Evolutionary conservation across 1,140 invertebrate species (phyloP), one percentile per base, ranked within the genome.

Genomic region (Eueides isabella): DNA sequence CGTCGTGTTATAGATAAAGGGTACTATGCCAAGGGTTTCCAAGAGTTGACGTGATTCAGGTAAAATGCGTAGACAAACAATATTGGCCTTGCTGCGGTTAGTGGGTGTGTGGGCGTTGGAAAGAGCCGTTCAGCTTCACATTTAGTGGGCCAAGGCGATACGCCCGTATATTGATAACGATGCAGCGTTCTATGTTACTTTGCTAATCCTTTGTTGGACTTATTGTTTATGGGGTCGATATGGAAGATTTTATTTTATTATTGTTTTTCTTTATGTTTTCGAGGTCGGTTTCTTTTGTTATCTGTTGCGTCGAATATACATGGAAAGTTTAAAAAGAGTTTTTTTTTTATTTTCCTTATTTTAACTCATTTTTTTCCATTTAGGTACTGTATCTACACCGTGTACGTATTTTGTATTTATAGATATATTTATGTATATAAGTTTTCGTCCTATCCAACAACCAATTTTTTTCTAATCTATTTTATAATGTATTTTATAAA

Each of bases 161-260:
- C 75, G 81, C 89, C 88, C 90, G 88, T 90, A 90, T 90, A 71
- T 61, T 67, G 90, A 91, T 91, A 90, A 89, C 79, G 80, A 74
- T 80, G 78, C 80, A 86, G 79, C 85, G 85, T 87, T 83, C 79
- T 74, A 48, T 61, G 26, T 55, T 26, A 55, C 48, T 12, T 55
- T 12, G 48, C 48, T 55, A 55, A 55, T 55, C 48, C 48, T 55
- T 55, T 23, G 9, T 55, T 55, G 48, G 19, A 55, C 19, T 55
- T 26, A 26, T 55, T 55, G 48, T 55, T 55, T 55, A 74, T 67
- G 65, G 41, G 72, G 67, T 63, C 62, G 64, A 61, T 29, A 29
- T 67, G 35, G 65, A 44, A 44, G 35, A 28, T 48, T 30, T 55
- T 29, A 5, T 30, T 30, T 30, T 67, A n/a, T 67, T 67, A 67